Evolutionary conservation across 2,888 invertebrate species (phyloP).

Genomic region (Drosophila parthenogenetica): DNA sequence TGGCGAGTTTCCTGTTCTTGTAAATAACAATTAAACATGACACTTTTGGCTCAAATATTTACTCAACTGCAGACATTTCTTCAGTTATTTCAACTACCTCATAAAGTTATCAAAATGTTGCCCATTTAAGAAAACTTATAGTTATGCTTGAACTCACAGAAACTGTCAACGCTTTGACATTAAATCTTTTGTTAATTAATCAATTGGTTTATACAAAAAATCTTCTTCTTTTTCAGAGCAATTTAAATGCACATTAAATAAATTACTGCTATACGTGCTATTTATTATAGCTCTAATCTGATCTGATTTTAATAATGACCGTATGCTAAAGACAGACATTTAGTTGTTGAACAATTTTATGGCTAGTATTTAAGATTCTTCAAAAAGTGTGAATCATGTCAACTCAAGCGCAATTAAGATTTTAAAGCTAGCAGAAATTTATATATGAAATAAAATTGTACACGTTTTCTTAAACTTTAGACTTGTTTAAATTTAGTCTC

Average conservation of each 20-base stretch:
- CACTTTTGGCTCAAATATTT: conserved; percentile 55
- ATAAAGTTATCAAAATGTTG: conserved; percentile 9
- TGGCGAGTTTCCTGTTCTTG: conserved; percentile 76
- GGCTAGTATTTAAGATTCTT: conserved; percentile 10
- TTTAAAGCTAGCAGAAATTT: no score
- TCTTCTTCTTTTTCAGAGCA: conserved; percentile 1
- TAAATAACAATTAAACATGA: conserved; percentile 80
- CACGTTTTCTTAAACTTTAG: no score
- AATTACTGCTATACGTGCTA: conserved; percentile 12
- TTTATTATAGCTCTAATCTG: conserved; percentile 13
- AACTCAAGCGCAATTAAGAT: conserved; percentile 5
- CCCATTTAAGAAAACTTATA: not conserved
- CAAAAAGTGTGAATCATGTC: conserved; percentile 14
- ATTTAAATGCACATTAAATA: conserved; percentile 19
- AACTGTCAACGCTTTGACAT: conserved; percentile 9
- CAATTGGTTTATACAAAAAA: conserved; percentile 14
- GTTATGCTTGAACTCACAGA: not conserved
- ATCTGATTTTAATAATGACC: conserved; percentile 15
- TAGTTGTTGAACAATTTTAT: conserved; percentile 3
- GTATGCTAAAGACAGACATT: conserved; percentile 15
- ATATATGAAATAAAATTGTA: no score
- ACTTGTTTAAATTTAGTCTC: no score
- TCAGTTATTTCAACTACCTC: conserved; percentile 1
- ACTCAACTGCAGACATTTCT: conserved; percentile 7
- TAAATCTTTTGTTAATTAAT: conserved; percentile 19